A percentile compares a stretch with the other conserved stretches of the same genome.
These are phyloP conservation scores for Tamias sibiricus DNA, from an alignment of 2,113 vertebrate species.

Conservation along the genomic window DNA sequence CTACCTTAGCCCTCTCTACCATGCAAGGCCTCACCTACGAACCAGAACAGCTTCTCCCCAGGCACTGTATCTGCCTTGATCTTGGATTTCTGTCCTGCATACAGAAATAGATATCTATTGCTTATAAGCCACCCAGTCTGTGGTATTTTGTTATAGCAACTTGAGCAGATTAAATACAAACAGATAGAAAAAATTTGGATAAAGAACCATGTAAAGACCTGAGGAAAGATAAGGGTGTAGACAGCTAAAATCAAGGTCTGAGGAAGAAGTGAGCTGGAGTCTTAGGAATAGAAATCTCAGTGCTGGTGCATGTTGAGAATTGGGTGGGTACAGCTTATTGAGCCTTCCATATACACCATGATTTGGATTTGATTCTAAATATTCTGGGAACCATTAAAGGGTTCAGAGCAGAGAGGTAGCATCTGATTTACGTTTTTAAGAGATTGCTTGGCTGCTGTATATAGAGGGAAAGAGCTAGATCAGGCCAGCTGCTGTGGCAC, in stretches of 20 bases:
- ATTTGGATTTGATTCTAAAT: background rate
- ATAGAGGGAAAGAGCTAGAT: background rate
- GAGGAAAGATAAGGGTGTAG: background rate
- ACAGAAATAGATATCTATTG: background rate
- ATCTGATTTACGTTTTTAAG: background rate
- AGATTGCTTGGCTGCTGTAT: background rate
- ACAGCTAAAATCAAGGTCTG: background rate
- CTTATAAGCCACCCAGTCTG: background rate
- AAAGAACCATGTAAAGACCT: background rate
- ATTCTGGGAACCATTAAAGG: background rate
- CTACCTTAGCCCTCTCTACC: background rate
- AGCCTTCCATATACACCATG: background rate
- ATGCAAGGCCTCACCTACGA: background rate
- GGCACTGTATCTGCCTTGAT: no score
- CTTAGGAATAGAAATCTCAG: background rate
- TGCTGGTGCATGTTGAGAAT: background rate
- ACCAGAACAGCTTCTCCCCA: background rate
- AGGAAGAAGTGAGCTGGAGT: fast-evolving
- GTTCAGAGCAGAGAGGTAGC: background rate
- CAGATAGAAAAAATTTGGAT: background rate
- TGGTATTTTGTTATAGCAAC: background rate
- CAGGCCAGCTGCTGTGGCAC: background rate
- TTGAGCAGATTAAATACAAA: background rate
- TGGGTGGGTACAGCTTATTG: background rate
- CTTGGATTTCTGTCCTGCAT: background rate